Conservation (phyloP, 2,113 vertebrate species). For the Rhabdomys dilectus region DNA sequence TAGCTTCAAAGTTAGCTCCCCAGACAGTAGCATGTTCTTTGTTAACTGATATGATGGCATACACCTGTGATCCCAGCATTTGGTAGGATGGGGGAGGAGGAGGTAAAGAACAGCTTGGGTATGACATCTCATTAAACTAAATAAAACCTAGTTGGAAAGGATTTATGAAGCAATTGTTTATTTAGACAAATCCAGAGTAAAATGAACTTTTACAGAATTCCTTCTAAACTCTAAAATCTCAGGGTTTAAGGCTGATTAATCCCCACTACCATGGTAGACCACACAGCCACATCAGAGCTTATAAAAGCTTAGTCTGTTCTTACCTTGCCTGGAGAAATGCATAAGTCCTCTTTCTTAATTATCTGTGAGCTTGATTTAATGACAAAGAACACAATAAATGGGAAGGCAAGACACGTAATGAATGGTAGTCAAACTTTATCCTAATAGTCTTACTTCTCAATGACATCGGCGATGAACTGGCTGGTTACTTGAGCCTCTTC, state of each 20-base stretch:
- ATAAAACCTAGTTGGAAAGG: neutral
- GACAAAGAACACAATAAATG: slow-evolving; percentile 71
- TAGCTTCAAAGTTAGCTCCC: neutral
- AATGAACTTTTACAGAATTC: neutral
- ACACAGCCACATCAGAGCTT: slow-evolving; percentile 9
- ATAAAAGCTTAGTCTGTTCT: slow-evolving; percentile 60
- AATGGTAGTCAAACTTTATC: neutral
- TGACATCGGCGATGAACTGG: slow-evolving; percentile 96
- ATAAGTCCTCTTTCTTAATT: slow-evolving; percentile 94
- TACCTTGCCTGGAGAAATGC: slow-evolving; percentile 95
- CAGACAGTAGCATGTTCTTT: neutral
- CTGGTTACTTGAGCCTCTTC: slow-evolving; percentile 97
- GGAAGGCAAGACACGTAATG: slow-evolving; percentile 26
- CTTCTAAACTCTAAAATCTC: neutral
- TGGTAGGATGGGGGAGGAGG: neutral
- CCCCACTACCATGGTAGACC: neutral
- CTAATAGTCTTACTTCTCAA: slow-evolving; percentile 91
- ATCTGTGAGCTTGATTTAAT: slow-evolving; percentile 91
- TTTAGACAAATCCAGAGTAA: slow-evolving; percentile 22
- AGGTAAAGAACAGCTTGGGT: neutral
- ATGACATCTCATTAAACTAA: neutral
- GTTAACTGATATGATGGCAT: neutral
- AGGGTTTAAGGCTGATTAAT: neutral
- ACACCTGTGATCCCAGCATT: neutral
- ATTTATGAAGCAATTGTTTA: neutral